Evolutionary conservation across 2,113 vertebrate genomes (phyloP), one percentile per base, ranked within the genome.

Genomic region (Epinephelus cyanopodus): DNA sequence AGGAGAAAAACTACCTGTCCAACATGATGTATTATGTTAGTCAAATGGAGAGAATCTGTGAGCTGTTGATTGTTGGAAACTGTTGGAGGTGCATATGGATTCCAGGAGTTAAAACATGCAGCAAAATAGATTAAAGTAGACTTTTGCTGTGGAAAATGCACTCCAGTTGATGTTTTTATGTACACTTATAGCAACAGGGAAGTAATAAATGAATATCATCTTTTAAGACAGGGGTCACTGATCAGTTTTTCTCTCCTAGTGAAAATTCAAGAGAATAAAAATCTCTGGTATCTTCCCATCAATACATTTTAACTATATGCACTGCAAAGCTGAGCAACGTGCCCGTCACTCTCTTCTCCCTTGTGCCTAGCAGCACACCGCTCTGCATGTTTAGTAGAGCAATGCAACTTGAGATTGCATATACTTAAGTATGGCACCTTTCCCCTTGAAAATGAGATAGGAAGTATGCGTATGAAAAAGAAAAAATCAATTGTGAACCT

Each of bases 21-120:
- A 54, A 27, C 21, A 42, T 33, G 15, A 68, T 54, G 68, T 29
- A 65, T 50, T 29, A 56, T 57, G 27, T 68, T 13, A 7, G 14
- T 33, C 9, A 33, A 62, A 75, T 15, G 76, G 48, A 82, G 54
- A 61, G 18, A 75, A 54, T 25, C 12, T 54, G 15, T n/a, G 29
- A 73, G 19, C 25, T 61, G 52, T 4, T 64, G 48, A 54, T 64
- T 80, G 61, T 5, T 63, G 1, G 27, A 39, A 47, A 45, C 5
- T 21, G 12, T 25, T 5, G 18, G 37, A 50, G 6, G 11, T 45
- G 42, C 15, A n/a, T 12, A 25, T 60, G 27, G 14, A 11, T 37
- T 56, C 5, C 14, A 71, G 17, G 50, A 48, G 25, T 27, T 54
- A 18, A 14, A 73, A 65, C 29, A 19, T 25, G 13, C 17, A 9